Evolutionary conservation across 2,888 invertebrate genomes (phyloP).

Genomic region (Nomada goodeniana): DNA sequence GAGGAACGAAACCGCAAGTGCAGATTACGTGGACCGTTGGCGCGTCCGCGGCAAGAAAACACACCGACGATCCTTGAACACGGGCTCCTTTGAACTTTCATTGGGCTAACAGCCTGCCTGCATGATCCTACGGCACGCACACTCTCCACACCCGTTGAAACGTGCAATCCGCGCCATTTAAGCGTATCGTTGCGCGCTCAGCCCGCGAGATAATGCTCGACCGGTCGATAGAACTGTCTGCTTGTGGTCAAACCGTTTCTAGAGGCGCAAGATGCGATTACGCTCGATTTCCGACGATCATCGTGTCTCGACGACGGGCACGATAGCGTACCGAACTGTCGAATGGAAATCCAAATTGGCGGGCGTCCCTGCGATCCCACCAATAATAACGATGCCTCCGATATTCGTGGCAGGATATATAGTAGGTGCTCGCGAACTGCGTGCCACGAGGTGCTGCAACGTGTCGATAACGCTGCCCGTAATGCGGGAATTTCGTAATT

Average conservation of each 20-base stretch:
- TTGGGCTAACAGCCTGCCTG: slow-evolving; percentile 53
- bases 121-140: slow-evolving; percentile 32
- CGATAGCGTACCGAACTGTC: slow-evolving; percentile 57
- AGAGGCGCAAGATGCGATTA: slow-evolving; percentile 67
- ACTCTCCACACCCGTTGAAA: slow-evolving; percentile 4
- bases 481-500: slow-evolving; percentile 37
- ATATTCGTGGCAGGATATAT: neutral
- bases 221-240: slow-evolving; percentile 54
- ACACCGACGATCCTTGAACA: slow-evolving; percentile 34
- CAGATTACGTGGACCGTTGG: slow-evolving; percentile 64
- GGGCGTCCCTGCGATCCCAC: slow-evolving; percentile 59
- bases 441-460: slow-evolving; percentile 6
- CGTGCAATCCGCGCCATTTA: slow-evolving; percentile 36
- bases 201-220: slow-evolving; percentile 53
- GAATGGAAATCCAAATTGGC: slow-evolving; percentile 68
- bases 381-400: slow-evolving; percentile 46
- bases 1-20: slow-evolving; percentile 72
- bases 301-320: slow-evolving; percentile 29
- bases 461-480: slow-evolving; percentile 36
- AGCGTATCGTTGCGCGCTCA: slow-evolving; percentile 30
- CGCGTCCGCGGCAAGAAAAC: slow-evolving; percentile 49
- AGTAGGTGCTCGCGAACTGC: neutral
- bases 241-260: slow-evolving; percentile 70
- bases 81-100: slow-evolving; percentile 57
- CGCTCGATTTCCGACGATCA: slow-evolving; percentile 60